These are phyloP conservation scores for Vanacampus margaritifer DNA, from an alignment of 2,113 vertebrate species.

Conservation along the genomic window DNA sequence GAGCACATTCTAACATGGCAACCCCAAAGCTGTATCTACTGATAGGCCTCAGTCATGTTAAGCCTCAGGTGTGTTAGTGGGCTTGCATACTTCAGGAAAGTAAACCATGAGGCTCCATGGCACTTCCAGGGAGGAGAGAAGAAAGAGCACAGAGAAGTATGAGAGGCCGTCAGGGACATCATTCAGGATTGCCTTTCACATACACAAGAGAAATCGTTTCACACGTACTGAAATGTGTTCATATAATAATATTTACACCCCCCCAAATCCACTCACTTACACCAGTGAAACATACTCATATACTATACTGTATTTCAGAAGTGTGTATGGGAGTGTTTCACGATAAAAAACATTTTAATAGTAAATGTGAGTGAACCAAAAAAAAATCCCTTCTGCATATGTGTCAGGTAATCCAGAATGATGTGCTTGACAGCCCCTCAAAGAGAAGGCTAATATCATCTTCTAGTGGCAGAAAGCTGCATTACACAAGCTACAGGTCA, in stretches of 20 bases:
- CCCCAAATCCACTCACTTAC: neutral
- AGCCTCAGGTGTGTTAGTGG: conserved; percentile 65
- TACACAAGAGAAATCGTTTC: neutral
- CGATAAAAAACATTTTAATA: no score
- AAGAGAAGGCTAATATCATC: conserved; percentile 56
- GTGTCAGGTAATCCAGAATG: neutral
- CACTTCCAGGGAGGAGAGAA: conserved; percentile 60
- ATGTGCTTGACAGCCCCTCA: neutral
- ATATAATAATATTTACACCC: no score
- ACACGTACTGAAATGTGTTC: no score
- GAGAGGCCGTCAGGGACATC: neutral
- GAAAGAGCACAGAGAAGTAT: conserved; percentile 63
- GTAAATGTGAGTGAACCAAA: no score
- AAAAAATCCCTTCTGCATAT: no score
- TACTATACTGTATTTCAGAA: no score
- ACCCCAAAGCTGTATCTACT: conserved; percentile 40
- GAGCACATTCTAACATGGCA: conserved; percentile 41
- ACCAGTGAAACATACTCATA: neutral
- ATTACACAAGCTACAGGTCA: conserved; percentile 54
- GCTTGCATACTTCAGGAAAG: conserved; percentile 44
- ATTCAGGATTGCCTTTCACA: neutral
- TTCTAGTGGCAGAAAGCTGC: conserved; percentile 57
- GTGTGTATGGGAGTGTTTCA: neutral
- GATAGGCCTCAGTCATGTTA: conserved; percentile 51
- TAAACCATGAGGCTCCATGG: conserved; percentile 47